phyloP scores from a whole-genome alignment of 2,113 vertebrate genomes.

The Oryzias melastigma region DNA sequence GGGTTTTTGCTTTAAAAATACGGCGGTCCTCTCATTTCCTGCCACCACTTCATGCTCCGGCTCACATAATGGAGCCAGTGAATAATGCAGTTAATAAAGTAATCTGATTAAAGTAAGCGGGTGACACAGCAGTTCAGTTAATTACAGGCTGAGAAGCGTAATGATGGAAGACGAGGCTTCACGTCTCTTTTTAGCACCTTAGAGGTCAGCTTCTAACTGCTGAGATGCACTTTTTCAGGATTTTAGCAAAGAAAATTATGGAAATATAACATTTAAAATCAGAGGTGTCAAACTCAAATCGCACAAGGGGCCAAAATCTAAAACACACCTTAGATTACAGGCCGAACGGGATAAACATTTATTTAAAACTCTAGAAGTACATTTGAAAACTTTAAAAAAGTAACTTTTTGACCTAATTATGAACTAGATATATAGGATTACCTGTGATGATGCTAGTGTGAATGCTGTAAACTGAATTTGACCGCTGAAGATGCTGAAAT shows the following conservation, averaged over 20 bases:
- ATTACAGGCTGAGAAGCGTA: slow-evolving; percentile 50
- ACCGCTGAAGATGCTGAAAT: too few species aligned
- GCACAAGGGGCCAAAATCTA: background rate
- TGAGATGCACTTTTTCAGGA: background rate
- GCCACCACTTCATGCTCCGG: slow-evolving; percentile 1
- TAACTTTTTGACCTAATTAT: too few species aligned
- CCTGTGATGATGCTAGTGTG: too few species aligned
- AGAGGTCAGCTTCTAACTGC: slow-evolving; percentile 13
- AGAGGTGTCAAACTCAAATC: too few species aligned
- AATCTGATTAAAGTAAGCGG: slow-evolving; percentile 34
- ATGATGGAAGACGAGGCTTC: slow-evolving; percentile 46
- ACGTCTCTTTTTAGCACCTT: slow-evolving; percentile 20
- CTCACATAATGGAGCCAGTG: slow-evolving; percentile 11
- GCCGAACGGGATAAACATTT: too few species aligned
- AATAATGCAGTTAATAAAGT: slow-evolving; percentile 60
- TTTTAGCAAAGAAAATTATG: background rate
- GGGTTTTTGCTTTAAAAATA: background rate
- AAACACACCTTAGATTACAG: too few species aligned
- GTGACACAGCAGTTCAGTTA: slow-evolving; percentile 40
- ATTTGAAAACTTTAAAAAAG: too few species aligned
- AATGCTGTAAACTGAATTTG: too few species aligned
- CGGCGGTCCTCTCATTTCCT: background rate
- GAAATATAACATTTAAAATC: slow-evolving; percentile 9
- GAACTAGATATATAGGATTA: too few species aligned
- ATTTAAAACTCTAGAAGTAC: too few species aligned